Base-by-base conservation (phyloP, 2,113 vertebrate species). In the Mormoops blainvillei region DNA sequence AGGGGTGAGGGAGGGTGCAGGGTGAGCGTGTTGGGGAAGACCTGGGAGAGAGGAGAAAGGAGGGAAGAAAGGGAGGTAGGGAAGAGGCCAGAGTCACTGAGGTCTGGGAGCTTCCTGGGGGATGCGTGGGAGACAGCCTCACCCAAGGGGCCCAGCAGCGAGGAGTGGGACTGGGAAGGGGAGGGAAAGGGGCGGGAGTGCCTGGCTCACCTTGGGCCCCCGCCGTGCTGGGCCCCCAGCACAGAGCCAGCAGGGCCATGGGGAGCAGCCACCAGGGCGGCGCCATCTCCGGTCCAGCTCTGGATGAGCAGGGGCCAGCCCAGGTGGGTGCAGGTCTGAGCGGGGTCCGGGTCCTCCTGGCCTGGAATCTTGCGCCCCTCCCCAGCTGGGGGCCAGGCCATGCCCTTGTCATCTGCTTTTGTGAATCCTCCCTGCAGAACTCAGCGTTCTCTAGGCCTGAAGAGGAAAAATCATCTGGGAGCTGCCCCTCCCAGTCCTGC, bases 181-280 rank as follows among this genome's bases (percentile, higher is more conserved):
- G 38, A 61, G 36, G 19, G 36, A 19, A 28, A 41, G 54, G 26
- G 26, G 31, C 28, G 7, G 38, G 19, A 2, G 33, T 13, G 0
- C 0, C 2, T 0, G 81, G 94, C 96, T 97, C 87, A 98, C 98
- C 97, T 91, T 26, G 67, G 73, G 80, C n/a, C 43, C 38, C 83
- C 50, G 87, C 80, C 36, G 31, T 4, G 0, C 3, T 0, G 89
- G 87, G 85, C 12, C 41, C 45, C 81, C 95, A 83, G 83, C 20
- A 67, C 31, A 98, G 52, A 26, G 24, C 52, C 92, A 98, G 90
- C 50, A 98, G 89, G 68, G 96, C 9, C 5, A 77, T 2, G 14
- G 67, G 92, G 82, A 97, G 65, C 26, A 76, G 19, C 71, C 56
- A 54, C 85, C 0, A 2, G 89, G 14, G 14, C 89, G 11, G 89